Conservation (phyloP, 2,797 vertebrate species). For the Meriones psammophilus region DNA sequence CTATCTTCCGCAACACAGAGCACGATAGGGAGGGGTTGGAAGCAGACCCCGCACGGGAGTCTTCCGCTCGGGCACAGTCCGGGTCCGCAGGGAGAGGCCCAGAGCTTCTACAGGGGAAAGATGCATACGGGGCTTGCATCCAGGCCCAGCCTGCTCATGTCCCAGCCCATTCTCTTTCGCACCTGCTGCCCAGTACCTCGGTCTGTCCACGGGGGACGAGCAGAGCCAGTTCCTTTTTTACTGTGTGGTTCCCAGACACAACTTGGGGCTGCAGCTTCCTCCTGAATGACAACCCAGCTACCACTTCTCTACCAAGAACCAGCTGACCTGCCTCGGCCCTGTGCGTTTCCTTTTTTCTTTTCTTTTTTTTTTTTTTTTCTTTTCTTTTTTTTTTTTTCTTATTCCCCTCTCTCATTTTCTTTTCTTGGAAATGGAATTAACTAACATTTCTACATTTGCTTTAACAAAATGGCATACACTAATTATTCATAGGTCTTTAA, state of each 20-base stretch:
- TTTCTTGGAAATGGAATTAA: not conserved
- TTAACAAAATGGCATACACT: not conserved
- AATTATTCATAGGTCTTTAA: not conserved
- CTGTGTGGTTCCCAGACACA: too few relatives aligned
- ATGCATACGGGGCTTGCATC: not conserved
- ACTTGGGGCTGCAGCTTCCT: not conserved
- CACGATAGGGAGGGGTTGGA: not conserved
- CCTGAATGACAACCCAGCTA: not conserved
- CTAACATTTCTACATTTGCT: not conserved
- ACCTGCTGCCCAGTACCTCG: not conserved
- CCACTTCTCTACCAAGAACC: conserved; percentile 50
- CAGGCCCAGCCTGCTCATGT: not conserved
- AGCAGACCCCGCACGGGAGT: not conserved
- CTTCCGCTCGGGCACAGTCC: not conserved
- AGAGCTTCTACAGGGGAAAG: too few relatives aligned
- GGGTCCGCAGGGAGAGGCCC: not conserved
- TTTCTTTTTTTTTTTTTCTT: not conserved
- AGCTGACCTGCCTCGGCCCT: not conserved
- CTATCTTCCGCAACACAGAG: not conserved
- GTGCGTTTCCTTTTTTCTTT: not conserved
- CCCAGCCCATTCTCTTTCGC: not conserved
- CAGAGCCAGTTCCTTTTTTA: not conserved
- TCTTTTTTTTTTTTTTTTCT: too few relatives aligned
- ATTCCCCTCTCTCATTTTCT: not conserved
- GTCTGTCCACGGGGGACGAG: too few relatives aligned